A percentile compares a stretch with the other conserved stretches of the same genome.
These are phyloP conservation scores for Catharus bicknelli DNA, from an alignment of 2,113 vertebrate genomes.

Conservation along the genomic window DNA sequence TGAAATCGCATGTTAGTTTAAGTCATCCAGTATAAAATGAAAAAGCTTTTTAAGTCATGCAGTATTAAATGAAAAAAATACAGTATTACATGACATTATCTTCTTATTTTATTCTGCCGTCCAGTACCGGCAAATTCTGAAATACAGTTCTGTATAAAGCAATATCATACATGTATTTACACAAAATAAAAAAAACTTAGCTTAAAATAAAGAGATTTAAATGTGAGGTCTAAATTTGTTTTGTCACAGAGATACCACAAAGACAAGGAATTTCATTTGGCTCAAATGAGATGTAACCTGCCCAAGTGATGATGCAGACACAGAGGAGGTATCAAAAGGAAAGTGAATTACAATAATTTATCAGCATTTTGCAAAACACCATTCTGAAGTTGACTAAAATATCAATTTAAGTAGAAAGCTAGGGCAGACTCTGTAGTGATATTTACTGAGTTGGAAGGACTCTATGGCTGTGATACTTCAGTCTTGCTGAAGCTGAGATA, in stretches of 20 bases:
- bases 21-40: neutral
- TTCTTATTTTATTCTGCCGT: neutral
- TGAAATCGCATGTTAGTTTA: rapidly evolving
- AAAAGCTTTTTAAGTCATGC: neutral
- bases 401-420: neutral
- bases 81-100: neutral
- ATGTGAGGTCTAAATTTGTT: neutral
- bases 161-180: neutral
- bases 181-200: neutral
- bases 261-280: neutral
- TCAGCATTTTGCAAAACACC: neutral
- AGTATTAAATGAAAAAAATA: neutral
- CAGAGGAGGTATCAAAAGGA: neutral
- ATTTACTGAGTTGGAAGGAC: neutral
- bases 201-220: neutral
- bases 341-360: neutral
- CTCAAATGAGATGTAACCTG: neutral
- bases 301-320: neutral
- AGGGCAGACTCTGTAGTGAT: neutral
- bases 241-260: neutral
- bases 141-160: neutral
- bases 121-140: neutral
- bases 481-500: neutral
- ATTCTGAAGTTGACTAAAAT: neutral
- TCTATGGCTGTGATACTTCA: neutral